Percentiles rank a stretch among this genome's conserved stretches.
Conservation (phyloP, 2,888 invertebrate species). For the Spicauda simplicius region DNA sequence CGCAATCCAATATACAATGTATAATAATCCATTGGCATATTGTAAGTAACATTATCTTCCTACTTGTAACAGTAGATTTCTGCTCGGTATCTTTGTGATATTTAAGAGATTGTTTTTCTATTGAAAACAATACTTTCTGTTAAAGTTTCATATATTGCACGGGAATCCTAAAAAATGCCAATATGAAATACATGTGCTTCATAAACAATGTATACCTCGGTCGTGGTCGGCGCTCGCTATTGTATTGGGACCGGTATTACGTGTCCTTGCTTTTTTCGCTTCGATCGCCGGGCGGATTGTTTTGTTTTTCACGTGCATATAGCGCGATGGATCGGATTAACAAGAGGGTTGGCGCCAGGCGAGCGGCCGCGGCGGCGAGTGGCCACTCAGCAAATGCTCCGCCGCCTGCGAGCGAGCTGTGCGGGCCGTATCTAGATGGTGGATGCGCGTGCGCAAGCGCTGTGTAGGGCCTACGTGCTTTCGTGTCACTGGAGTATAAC, state of each 20-base stretch:
- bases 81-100: neutral
- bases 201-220: neutral
- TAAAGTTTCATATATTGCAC: neutral
- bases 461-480: neutral
- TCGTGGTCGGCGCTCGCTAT: slow-evolving; percentile 43
- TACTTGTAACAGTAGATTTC: neutral
- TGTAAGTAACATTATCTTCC: too few species aligned
- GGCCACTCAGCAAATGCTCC: slow-evolving; percentile 69
- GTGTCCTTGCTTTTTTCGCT: slow-evolving; percentile 60
- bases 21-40: too few species aligned
- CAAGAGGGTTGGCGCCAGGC: slow-evolving; percentile 75
- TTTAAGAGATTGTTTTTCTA: neutral
- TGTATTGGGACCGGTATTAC: slow-evolving; percentile 61
- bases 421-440: slow-evolving; percentile 65
- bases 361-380: slow-evolving; percentile 56
- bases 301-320: slow-evolving; percentile 59
- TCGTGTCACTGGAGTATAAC: neutral
- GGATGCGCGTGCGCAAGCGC: slow-evolving; percentile 37
- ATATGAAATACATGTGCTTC: slow-evolving; percentile 6
- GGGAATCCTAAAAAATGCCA: neutral
- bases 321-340: slow-evolving; percentile 76
- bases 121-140: neutral
- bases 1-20: too few species aligned
- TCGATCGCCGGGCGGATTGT: slow-evolving; percentile 47
- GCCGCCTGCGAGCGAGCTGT: slow-evolving; percentile 49